phyloP scores from a whole-genome alignment of 2,113 vertebrate genomes.

The Atrichornis clamosus region DNA sequence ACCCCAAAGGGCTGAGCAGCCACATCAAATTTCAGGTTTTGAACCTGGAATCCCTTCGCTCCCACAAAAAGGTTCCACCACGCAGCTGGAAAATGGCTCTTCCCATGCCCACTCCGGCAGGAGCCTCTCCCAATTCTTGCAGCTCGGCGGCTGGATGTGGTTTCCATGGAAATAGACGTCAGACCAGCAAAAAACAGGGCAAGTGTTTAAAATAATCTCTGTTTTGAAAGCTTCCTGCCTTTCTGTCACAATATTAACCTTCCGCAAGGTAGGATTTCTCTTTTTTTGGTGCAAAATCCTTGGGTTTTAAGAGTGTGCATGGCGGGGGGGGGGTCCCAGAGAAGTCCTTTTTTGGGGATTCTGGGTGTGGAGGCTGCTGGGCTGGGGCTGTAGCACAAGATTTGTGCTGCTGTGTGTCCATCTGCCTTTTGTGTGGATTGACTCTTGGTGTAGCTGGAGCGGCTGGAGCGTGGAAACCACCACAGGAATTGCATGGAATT shows the following conservation, averaged over 20 bases:
- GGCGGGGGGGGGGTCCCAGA: background rate
- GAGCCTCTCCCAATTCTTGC: constrained; percentile 64
- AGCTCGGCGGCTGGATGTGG: constrained; percentile 65
- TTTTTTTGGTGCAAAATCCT: background rate
- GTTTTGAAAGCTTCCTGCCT: constrained; percentile 71
- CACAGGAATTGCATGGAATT: fast-evolving
- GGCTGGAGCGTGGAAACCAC: background rate
- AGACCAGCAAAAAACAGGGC: constrained; percentile 58
- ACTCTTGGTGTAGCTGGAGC: background rate
- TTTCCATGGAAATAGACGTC: constrained; percentile 82
- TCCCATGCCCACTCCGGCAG: background rate
- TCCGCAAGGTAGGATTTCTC: constrained; percentile 45
- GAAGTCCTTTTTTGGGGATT: background rate
- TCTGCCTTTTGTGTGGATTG: background rate
- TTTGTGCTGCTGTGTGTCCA: background rate
- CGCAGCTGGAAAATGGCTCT: constrained; percentile 23
- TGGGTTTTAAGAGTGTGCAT: background rate
- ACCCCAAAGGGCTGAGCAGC: background rate
- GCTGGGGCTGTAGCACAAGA: background rate
- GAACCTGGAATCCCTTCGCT: background rate
- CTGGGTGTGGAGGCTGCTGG: background rate
- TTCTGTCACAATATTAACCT: constrained; percentile 74
- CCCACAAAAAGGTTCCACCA: background rate
- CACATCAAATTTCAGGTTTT: fast-evolving
- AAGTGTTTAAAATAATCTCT: constrained; percentile 74